Evolutionary conservation across 1,140 invertebrate genomes (phyloP).

Genomic region (Augochlora pura): DNA sequence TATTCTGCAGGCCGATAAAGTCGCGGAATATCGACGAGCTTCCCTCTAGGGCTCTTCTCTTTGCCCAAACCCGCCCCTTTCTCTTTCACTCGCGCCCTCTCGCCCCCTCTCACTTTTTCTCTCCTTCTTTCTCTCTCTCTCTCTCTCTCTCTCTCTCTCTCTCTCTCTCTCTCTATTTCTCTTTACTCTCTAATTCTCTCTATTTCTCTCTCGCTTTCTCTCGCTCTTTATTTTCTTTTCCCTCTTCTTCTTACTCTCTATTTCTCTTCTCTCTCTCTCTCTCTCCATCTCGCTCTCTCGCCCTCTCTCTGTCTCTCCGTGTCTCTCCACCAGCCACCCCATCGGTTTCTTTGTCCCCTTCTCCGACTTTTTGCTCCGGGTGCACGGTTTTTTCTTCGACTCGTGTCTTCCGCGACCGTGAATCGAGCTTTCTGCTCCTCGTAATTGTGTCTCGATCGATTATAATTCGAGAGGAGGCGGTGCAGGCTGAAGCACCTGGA

Average conservation of each 20-base stretch:
- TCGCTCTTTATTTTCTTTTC: too few relatives aligned
- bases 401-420: slow-evolving; percentile 19
- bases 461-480: slow-evolving; percentile 12
- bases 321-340: not conserved
- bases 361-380: too few relatives aligned
- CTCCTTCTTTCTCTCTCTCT: too few relatives aligned
- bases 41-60: slow-evolving; percentile 34
- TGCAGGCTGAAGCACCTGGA: too few relatives aligned
- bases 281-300: not conserved
- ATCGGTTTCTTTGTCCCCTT: too few relatives aligned
- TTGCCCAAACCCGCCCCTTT: not conserved
- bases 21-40: slow-evolving; percentile 67
- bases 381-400: slow-evolving; percentile 8
- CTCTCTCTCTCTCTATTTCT: too few relatives aligned
- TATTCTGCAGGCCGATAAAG: slow-evolving; percentile 69
- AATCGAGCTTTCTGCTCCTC: slow-evolving; percentile 16
- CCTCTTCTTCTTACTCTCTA: too few relatives aligned
- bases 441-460: slow-evolving; percentile 38
- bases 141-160: too few relatives aligned
- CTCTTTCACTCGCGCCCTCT: not conserved
- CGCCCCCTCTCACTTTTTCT: not conserved
- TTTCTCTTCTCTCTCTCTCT: slow-evolving; percentile 23
- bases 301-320: not conserved
- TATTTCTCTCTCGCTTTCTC: not conserved
- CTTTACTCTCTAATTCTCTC: too few relatives aligned